Conservation (phyloP, 2,113 vertebrate species). For the Cottus gobio region DNA sequence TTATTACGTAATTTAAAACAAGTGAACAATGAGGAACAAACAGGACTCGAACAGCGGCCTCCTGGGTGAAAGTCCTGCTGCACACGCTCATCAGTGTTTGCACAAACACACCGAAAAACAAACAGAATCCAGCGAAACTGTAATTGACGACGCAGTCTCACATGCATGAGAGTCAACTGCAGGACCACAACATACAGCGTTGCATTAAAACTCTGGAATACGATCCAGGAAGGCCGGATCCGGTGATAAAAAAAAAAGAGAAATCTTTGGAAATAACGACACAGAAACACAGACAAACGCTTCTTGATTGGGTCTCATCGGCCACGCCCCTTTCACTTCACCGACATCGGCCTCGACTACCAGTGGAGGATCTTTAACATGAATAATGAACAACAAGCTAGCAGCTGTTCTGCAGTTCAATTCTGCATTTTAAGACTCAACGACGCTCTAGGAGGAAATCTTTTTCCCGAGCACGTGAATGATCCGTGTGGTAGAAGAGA, state of each 20-base stretch:
- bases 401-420: neutral
- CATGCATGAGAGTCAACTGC: too few species aligned
- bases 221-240: neutral
- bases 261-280: too few species aligned
- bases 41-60: neutral
- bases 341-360: neutral
- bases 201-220: neutral
- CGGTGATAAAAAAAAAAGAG: too few species aligned
- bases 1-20: neutral
- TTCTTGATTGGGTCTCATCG: too few species aligned
- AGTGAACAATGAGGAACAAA: neutral
- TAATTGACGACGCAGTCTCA: neutral
- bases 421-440: neutral
- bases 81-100: too few species aligned
- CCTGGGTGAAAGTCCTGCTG: neutral
- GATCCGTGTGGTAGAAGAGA: neutral
- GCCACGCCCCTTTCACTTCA: neutral
- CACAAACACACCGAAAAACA: too few species aligned
- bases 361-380: neutral
- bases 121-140: neutral
- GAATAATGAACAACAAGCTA: neutral
- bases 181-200: too few species aligned
- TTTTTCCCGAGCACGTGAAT: neutral
- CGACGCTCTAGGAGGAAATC: neutral
- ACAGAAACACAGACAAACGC: too few species aligned